Conservation (phyloP, 2,888 invertebrate species). For the Terebella lapidaria region DNA sequence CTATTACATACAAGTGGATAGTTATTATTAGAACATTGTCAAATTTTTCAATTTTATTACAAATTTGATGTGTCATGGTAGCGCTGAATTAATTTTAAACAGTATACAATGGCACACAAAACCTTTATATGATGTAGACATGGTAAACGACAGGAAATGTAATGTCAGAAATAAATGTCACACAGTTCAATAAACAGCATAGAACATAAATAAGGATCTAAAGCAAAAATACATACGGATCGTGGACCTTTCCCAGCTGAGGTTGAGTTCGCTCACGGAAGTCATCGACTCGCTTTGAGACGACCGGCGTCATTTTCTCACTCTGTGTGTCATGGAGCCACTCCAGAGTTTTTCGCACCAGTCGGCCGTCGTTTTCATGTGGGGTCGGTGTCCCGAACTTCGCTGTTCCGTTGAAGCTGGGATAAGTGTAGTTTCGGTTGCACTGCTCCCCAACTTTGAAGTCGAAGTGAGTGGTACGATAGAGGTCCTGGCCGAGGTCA, state of each 20-base stretch:
- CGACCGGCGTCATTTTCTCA: slow-evolving; percentile 41
- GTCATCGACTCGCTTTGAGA: slow-evolving; percentile 47
- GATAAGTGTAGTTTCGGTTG: slow-evolving; percentile 37
- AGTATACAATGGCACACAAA: too few species aligned
- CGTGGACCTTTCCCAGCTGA: slow-evolving; percentile 46
- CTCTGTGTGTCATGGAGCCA: slow-evolving; percentile 41
- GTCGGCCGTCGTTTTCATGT: slow-evolving; percentile 44
- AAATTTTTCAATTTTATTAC: too few species aligned
- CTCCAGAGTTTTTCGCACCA: slow-evolving; percentile 37
- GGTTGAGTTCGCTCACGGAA: slow-evolving; percentile 48
- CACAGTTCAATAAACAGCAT: too few species aligned
- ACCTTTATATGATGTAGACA: too few species aligned
- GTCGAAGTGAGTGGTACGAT: slow-evolving; percentile 41
- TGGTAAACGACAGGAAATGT: too few species aligned
- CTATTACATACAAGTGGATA: neutral
- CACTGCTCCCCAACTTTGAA: slow-evolving; percentile 41
- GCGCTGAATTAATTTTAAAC: too few species aligned
- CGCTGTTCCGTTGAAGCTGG: slow-evolving; percentile 30
- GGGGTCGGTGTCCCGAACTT: slow-evolving; percentile 47
- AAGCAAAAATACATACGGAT: slow-evolving; percentile 52
- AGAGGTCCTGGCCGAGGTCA: slow-evolving; percentile 41
- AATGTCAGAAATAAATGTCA: too few species aligned
- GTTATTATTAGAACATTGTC: neutral
- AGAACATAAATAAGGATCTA: too few species aligned
- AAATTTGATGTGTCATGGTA: too few species aligned